These are phyloP conservation scores for Cosmorhoe ocellata DNA, from an alignment of 2,888 invertebrate species.

Conservation along the genomic window DNA sequence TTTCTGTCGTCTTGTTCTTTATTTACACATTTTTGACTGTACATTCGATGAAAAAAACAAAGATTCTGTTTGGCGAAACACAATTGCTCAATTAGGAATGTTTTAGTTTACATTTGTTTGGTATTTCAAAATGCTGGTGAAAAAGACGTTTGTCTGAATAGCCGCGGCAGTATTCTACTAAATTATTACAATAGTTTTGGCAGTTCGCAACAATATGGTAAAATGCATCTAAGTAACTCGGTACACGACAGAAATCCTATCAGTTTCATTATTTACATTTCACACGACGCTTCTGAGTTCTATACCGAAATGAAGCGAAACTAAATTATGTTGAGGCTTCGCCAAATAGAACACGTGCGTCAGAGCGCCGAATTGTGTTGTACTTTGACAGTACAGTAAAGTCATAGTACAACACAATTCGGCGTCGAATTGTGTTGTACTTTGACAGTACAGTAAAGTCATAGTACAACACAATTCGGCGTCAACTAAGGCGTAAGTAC, in stretches of 20 bases:
- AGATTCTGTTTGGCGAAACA: conserved; percentile 5
- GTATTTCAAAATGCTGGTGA: conserved; percentile 17
- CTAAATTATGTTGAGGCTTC: conserved; percentile 50
- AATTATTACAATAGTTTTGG: conserved; percentile 78
- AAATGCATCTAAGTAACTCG: conserved; percentile 74
- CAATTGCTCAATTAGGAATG: conserved; percentile 14
- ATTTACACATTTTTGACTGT: conserved; percentile 20
- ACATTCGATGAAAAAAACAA: conserved; percentile 19
- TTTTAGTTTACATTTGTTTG: conserved; percentile 3
- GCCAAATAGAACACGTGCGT: no score
- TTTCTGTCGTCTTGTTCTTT: conserved; percentile 18
- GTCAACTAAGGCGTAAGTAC: no score
- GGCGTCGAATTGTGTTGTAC: no score
- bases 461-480: no score
- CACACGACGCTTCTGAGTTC: conserved; percentile 48
- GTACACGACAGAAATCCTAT: conserved; percentile 65
- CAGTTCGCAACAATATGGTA: conserved; percentile 79
- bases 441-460: no score
- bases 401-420: no score
- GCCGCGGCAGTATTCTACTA: conserved; percentile 58
- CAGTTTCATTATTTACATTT: conserved; percentile 67
- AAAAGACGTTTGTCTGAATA: conserved; percentile 34
- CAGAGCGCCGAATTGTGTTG: no score
- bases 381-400: no score
- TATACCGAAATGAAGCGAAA: conserved; percentile 43